phyloP scores from a whole-genome alignment of 2,113 vertebrate species.

The Apus apus region DNA sequence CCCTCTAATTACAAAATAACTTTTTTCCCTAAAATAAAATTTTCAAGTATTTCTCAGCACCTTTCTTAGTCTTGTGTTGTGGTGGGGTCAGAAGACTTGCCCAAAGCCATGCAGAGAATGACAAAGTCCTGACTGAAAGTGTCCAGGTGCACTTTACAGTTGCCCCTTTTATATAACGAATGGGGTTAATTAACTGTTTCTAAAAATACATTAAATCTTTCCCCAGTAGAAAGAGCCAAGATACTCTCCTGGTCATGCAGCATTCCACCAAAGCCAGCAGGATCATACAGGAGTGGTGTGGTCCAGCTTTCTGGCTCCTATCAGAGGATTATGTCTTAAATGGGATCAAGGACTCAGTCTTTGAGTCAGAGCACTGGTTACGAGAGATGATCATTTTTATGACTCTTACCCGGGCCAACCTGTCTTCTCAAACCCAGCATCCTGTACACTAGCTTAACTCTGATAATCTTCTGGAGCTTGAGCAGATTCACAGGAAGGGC shows the following conservation, averaged over 20 bases:
- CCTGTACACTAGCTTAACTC: conserved; percentile 1
- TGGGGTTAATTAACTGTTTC: not conserved
- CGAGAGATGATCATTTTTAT: conserved; percentile 25
- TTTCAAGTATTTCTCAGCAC: not conserved
- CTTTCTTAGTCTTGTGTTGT: not conserved
- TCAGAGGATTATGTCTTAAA: conserved; percentile 22
- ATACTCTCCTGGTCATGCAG: not conserved
- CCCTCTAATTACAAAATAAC: not conserved
- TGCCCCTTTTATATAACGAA: not conserved
- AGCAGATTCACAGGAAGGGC: conserved; percentile 42
- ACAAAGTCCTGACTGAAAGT: not conserved
- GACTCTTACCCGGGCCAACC: not conserved
- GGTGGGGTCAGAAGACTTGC: not conserved
- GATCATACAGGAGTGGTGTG: conserved; percentile 13
- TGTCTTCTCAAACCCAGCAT: not conserved
- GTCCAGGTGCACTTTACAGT: not conserved
- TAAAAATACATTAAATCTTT: not conserved
- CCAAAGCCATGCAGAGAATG: not conserved
- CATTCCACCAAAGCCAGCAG: not conserved
- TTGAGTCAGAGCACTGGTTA: not conserved
- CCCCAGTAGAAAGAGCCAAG: not conserved
- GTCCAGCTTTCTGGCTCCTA: conserved; percentile 50
- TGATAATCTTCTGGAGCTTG: conserved; percentile 56
- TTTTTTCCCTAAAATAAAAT: not conserved
- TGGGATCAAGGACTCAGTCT: conserved; percentile 43